These are phyloP conservation scores for Acronicta aceris DNA, from an alignment of 2,888 invertebrate species.

Conservation along the genomic window DNA sequence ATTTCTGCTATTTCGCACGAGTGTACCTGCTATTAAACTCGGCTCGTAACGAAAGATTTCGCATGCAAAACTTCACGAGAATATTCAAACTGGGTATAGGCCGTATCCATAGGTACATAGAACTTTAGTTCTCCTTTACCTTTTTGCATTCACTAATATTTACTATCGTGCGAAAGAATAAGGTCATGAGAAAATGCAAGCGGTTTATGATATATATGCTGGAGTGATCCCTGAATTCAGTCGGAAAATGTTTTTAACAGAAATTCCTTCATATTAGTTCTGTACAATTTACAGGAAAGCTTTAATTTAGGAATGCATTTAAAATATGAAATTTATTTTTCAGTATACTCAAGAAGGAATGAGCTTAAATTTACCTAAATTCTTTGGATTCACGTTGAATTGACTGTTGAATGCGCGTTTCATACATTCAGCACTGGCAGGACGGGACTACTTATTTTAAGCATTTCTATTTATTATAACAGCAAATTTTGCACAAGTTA, in stretches of 20 bases:
- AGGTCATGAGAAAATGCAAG: constrained; percentile 42
- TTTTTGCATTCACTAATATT: constrained; percentile 47
- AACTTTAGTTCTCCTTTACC: constrained; percentile 32
- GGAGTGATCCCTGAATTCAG: constrained; percentile 16
- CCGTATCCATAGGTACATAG: constrained; percentile 41
- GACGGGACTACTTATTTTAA: not conserved
- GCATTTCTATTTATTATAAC: not conserved
- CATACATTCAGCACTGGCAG: not conserved
- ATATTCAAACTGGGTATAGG: constrained; percentile 53
- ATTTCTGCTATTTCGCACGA: constrained; percentile 37
- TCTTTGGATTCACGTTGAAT: constrained; percentile 11
- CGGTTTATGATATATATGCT: constrained; percentile 26
- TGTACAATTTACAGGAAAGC: constrained; percentile 15
- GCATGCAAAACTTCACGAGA: constrained; percentile 52
- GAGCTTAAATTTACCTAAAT: constrained; percentile 12
- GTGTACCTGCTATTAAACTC: constrained; percentile 31
- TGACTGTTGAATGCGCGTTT: constrained; percentile 6
- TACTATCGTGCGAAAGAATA: constrained; percentile 39
- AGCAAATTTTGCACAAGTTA: constrained; percentile 8
- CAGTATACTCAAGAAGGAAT: constrained; percentile 11
- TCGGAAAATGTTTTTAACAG: constrained; percentile 19
- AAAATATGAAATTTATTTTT: constrained; percentile 11
- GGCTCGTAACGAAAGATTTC: constrained; percentile 51
- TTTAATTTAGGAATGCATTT: constrained; percentile 18
- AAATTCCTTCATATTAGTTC: constrained; percentile 2